Conservation (phyloP, 2,888 invertebrate genomes). For the Calliopum simillimum region DNA sequence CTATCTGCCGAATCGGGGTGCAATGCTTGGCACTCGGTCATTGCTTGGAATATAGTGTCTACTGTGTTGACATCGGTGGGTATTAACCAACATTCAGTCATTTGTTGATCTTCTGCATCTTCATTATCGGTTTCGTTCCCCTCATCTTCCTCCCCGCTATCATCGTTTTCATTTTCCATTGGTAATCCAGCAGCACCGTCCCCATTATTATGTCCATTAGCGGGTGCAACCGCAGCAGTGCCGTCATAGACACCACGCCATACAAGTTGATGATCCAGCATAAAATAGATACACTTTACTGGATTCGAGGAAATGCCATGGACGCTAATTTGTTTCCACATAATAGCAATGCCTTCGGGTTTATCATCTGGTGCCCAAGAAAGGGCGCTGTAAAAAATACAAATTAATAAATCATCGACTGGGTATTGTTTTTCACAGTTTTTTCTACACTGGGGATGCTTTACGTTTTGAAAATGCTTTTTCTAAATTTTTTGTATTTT, state of each 20-base stretch:
- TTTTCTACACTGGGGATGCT: too few relatives aligned
- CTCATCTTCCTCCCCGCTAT: slow-evolving; percentile 52
- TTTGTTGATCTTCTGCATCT: slow-evolving; percentile 67
- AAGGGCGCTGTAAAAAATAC: slow-evolving; percentile 55
- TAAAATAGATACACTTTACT: slow-evolving; percentile 63
- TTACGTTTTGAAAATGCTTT: too few relatives aligned
- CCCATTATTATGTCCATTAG: slow-evolving; percentile 40
- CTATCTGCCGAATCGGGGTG: slow-evolving; percentile 82
- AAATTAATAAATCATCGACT: not conserved
- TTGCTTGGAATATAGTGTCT: slow-evolving; percentile 78
- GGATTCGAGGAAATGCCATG: slow-evolving; percentile 64
- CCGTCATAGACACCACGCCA: slow-evolving; percentile 61
- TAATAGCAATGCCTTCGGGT: slow-evolving; percentile 62
- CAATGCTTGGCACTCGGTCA: slow-evolving; percentile 81
- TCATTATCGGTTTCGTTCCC: slow-evolving; percentile 59
- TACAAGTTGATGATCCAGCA: slow-evolving; percentile 62
- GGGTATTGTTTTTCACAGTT: slow-evolving; percentile 12
- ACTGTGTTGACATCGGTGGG: slow-evolving; percentile 75
- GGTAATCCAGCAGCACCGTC: slow-evolving; percentile 36
- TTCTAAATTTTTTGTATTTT: too few relatives aligned
- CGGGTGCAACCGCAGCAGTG: too few relatives aligned
- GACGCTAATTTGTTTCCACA: slow-evolving; percentile 64
- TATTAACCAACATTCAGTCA: slow-evolving; percentile 79
- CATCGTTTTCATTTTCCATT: slow-evolving; percentile 38
- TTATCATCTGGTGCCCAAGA: slow-evolving; percentile 62